Base-by-base conservation (phyloP, 2,888 invertebrate genomes). In the Drosophila pseudotakahashii region DNA sequence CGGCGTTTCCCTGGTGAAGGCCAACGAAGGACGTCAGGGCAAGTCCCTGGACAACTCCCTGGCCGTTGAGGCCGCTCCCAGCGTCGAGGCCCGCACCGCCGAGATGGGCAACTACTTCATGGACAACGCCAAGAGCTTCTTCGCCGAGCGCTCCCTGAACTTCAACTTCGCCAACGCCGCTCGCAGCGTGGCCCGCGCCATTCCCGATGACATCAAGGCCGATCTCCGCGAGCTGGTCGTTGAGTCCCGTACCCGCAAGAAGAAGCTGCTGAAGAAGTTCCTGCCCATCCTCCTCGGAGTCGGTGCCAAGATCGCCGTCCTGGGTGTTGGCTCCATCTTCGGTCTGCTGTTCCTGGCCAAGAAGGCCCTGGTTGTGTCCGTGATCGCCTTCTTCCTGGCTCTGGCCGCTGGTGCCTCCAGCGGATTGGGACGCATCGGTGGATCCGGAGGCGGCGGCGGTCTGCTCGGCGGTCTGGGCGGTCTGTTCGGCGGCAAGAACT, bases 321-420 rank as follows among this genome's bases (percentile, higher is more conserved):
- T 94, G 62, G 92, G 93, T 41, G 92, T 93, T 47, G 91, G 94
- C 54, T 92, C 93, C 26, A 93, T 94, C 91, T 92, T 94, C 88
- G 94, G 93, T 52, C 93, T 94, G 74, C 93, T 93, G 48, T 90
- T 94, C 72, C 90, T 95, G 80, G 94, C 95, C 78, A 94, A 95
- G 92, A 94, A 95, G 88, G 95, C 95, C 55, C 91, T 94, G 77
- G 85, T 94, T 74, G 93, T 93, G 2, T 94, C 94, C 7, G 88
- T 94, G 61, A 91, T 94, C 73, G 94, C 95, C 3, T 92, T 95
- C 78, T 93, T 93, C 79, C 91, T 95, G 79, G 94, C 94, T 23
- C 92, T 93, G 55, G 94, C 94, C 90, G 92, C 89, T 50, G 91
- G 91, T 54, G 88, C 92, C 7, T 88, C 90, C 53, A 90, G 90